A percentile compares a stretch with the other conserved stretches of the same genome.
These are phyloP conservation scores for Melanaphis sacchari DNA, from an alignment of 1,140 invertebrate genomes.

Conservation along the genomic window DNA sequence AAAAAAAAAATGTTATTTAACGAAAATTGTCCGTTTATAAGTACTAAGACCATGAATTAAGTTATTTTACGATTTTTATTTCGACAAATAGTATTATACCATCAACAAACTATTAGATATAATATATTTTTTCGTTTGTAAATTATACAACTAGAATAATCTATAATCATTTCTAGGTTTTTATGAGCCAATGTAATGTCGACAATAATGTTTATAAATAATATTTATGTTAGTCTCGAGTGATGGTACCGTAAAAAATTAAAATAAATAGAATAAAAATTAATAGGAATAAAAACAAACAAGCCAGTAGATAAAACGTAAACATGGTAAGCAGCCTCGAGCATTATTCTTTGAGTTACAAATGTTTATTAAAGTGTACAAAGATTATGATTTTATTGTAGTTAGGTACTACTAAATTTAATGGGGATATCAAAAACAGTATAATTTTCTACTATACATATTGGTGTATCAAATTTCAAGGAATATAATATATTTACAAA, in stretches of 20 bases:
- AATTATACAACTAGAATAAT: background rate
- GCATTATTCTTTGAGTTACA: background rate
- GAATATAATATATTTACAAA: background rate
- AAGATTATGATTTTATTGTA: slow-evolving; percentile 12
- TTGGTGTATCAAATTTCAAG: background rate
- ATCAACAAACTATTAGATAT: background rate
- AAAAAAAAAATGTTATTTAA: background rate
- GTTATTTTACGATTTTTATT: background rate
- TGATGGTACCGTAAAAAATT: background rate
- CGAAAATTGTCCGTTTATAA: background rate
- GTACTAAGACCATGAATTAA: background rate
- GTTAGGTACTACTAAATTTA: background rate
- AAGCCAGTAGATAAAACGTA: background rate
- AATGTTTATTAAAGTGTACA: background rate
- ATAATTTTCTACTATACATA: background rate
- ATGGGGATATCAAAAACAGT: background rate
- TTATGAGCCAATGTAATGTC: background rate
- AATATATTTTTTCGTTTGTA: background rate
- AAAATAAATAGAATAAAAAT: background rate
- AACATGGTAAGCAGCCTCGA: background rate
- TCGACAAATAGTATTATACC: background rate
- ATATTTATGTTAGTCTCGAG: background rate
- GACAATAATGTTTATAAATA: background rate
- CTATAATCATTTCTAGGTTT: background rate
- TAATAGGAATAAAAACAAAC: background rate